Conservation (phyloP, 2,888 invertebrate species). For the Morpho deidamia region DNA sequence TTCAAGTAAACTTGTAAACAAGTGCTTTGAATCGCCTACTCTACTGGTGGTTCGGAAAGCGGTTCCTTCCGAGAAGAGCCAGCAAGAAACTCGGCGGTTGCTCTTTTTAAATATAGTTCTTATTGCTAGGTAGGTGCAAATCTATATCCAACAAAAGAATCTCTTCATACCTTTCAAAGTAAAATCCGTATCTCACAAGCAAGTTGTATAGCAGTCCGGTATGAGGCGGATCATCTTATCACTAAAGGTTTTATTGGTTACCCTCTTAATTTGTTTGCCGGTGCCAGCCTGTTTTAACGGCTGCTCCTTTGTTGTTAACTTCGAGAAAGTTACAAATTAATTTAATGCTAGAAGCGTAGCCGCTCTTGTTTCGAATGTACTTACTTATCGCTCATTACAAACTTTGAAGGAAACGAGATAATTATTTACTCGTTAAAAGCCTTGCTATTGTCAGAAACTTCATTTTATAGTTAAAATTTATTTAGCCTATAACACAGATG, state of each 20-base stretch:
- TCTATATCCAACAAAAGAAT: too few relatives aligned
- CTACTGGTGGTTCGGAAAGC: too few relatives aligned
- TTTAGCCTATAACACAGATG: neutral
- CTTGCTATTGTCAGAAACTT: neutral
- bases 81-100: too few relatives aligned
- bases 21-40: too few relatives aligned
- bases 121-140: too few relatives aligned
- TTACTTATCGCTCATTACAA: slow-evolving; percentile 46
- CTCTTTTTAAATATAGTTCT: too few relatives aligned
- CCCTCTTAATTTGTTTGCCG: slow-evolving; percentile 38
- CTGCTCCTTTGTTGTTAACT: slow-evolving; percentile 41
- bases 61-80: too few relatives aligned
- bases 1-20: too few relatives aligned
- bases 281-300: slow-evolving; percentile 38
- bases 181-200: too few relatives aligned
- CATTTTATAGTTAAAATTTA: neutral
- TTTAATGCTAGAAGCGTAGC: slow-evolving; percentile 51
- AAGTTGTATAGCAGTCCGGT: too few relatives aligned
- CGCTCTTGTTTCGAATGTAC: slow-evolving; percentile 39
- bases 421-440: slow-evolving; percentile 28
- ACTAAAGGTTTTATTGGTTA: slow-evolving; percentile 14
- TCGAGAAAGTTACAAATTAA: slow-evolving; percentile 57
- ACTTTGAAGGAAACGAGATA: slow-evolving; percentile 36
- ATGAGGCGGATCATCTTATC: neutral
- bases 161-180: too few relatives aligned